phyloP scores from a whole-genome alignment of 2,113 vertebrate species.

The Daboia siamensis region DNA sequence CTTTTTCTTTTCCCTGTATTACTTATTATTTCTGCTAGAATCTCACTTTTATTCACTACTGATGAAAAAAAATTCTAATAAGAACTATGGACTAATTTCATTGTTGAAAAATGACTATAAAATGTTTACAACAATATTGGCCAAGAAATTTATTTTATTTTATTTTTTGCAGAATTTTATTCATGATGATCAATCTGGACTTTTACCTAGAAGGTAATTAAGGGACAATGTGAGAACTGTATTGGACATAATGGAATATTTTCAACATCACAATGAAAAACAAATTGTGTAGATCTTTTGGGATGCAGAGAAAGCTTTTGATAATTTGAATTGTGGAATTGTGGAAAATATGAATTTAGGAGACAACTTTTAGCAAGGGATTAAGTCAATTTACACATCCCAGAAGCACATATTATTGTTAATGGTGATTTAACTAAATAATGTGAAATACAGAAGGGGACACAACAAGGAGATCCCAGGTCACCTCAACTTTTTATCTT shows the following conservation, averaged over 20 bases:
- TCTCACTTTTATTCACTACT: background rate
- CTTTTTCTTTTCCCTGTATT: background rate
- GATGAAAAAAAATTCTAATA: background rate
- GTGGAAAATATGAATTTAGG: background rate
- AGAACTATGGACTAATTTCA: background rate
- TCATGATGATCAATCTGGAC: background rate
- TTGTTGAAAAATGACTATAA: background rate
- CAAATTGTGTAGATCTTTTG: background rate
- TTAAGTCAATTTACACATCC: background rate
- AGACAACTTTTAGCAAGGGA: background rate
- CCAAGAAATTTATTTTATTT: background rate
- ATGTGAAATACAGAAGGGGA: background rate
- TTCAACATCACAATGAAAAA: background rate
- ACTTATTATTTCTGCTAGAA: background rate
- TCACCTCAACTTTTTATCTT: background rate
- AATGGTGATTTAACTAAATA: background rate
- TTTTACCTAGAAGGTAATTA: background rate
- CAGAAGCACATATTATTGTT: background rate
- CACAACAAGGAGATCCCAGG: background rate
- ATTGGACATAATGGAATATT: background rate
- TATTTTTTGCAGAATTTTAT: background rate
- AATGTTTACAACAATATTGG: background rate
- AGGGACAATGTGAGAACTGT: background rate
- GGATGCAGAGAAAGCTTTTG: background rate
- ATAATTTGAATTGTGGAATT: background rate